Conservation (phyloP, 2,113 vertebrate species). For the Chaenogobius annularis region DNA sequence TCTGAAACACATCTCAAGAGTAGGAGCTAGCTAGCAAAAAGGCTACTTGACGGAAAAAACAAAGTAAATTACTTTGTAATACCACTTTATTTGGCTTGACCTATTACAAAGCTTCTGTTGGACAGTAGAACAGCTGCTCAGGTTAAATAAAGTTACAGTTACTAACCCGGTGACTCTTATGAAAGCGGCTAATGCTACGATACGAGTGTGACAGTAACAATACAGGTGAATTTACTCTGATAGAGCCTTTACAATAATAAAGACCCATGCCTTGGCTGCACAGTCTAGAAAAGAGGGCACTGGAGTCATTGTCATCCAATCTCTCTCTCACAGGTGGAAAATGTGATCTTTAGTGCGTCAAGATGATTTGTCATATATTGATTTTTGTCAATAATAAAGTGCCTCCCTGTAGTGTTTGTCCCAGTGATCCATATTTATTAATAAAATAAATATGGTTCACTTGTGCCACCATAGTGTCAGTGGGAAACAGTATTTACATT, state of each 20-base stretch:
- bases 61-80: conserved; percentile 45
- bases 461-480: too few relatives aligned
- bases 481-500: too few relatives aligned
- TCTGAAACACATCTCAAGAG: conserved; percentile 33
- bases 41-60: conserved; percentile 22
- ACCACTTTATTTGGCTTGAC: neutral
- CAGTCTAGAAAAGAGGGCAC: neutral
- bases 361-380: too few relatives aligned
- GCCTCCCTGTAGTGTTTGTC: too few relatives aligned
- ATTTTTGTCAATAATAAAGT: too few relatives aligned
- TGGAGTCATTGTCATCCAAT: neutral
- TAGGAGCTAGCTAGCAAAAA: conserved; percentile 26
- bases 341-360: too few relatives aligned
- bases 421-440: too few relatives aligned
- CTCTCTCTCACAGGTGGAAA: neutral
- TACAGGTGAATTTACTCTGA: neutral
- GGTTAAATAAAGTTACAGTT: neutral
- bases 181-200: neutral
- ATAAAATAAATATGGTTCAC: too few relatives aligned
- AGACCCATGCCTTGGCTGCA: neutral
- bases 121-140: neutral
- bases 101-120: neutral
- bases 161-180: neutral
- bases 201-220: neutral
- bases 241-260: neutral